Evolutionary conservation across 2,113 vertebrate genomes (phyloP).

Genomic region (Tachysurus vachellii): DNA sequence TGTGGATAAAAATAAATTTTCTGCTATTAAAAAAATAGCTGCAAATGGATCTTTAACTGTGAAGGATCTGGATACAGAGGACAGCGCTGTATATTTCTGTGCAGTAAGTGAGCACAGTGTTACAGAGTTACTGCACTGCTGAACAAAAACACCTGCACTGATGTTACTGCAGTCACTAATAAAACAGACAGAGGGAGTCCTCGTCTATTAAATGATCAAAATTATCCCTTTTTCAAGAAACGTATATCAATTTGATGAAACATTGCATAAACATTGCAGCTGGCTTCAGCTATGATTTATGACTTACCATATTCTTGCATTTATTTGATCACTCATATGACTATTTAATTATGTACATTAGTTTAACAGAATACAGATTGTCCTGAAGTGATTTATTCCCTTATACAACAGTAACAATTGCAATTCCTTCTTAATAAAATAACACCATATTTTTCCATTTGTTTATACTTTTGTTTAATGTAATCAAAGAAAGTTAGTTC

Average conservation of each 20-base stretch:
- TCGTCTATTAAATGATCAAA: not conserved
- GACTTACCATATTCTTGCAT: not conserved
- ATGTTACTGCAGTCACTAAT: not conserved
- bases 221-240: not conserved
- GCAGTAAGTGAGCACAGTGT: constrained; percentile 52
- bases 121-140: constrained; percentile 33
- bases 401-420: not conserved
- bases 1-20: not conserved
- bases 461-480: not conserved
- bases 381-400: not conserved
- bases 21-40: not conserved
- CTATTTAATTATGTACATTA: not conserved
- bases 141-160: constrained; percentile 44
- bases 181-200: constrained; percentile 8
- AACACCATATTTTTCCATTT: not conserved
- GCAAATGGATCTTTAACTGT: constrained; percentile 53
- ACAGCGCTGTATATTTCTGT: constrained; percentile 52
- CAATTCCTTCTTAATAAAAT: not conserved
- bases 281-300: not conserved
- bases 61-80: constrained; percentile 39
- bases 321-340: not conserved
- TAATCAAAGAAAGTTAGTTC: not conserved
- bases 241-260: not conserved
- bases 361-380: not conserved
- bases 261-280: not conserved